phyloP scores from a whole-genome alignment of 2,113 vertebrate species.

The Phrynocephalus versicolor region DNA sequence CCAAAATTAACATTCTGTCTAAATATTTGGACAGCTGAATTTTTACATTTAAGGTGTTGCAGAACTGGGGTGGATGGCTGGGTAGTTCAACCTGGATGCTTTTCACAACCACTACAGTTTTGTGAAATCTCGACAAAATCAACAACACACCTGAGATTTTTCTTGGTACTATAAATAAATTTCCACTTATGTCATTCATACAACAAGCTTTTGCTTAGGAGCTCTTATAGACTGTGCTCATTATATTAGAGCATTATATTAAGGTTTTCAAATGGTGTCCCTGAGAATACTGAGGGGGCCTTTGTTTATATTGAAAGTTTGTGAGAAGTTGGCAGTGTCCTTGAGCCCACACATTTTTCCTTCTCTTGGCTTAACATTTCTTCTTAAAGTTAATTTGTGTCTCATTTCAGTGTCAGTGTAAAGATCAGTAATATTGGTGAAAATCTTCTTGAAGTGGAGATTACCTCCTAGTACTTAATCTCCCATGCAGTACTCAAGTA shows the following conservation, averaged over 20 bases:
- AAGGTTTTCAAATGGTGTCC: neutral
- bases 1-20: slow-evolving; percentile 2
- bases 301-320: no score
- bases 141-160: slow-evolving; percentile 60
- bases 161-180: slow-evolving; percentile 67
- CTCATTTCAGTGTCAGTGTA: neutral
- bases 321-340: neutral
- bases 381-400: no score
- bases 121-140: slow-evolving; percentile 64
- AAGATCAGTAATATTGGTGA: neutral
- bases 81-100: slow-evolving; percentile 68
- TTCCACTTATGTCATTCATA: slow-evolving; percentile 79
- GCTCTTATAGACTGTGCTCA: slow-evolving; percentile 11
- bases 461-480: neutral
- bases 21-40: neutral
- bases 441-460: neutral
- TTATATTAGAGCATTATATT: neutral
- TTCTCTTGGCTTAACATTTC: no score
- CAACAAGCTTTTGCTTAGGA: slow-evolving; percentile 61
- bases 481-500: neutral
- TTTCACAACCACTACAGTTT: slow-evolving; percentile 69
- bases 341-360: no score
- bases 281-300: neutral
- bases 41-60: neutral
- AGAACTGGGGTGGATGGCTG: neutral